These are phyloP conservation scores for Catagonus wagneri DNA, from an alignment of 2,113 vertebrate genomes.

Conservation along the genomic window DNA sequence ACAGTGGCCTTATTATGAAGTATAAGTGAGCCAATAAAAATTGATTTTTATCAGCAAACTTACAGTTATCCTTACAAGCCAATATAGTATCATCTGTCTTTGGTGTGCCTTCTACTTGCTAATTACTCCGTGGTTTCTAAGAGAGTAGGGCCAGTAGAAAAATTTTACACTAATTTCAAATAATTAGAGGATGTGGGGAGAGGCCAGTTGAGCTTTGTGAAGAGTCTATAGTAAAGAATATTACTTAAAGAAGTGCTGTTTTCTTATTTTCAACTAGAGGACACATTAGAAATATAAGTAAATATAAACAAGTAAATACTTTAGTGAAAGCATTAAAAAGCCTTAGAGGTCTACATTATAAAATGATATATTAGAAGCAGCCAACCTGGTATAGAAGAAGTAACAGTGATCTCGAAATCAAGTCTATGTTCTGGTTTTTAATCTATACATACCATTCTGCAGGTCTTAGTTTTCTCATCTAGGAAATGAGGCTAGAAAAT, in stretches of 20 bases:
- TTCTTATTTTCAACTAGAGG: constrained; percentile 47
- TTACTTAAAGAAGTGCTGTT: neutral
- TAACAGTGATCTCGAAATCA: neutral
- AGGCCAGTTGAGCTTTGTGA: neutral
- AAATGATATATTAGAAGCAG: constrained; percentile 28
- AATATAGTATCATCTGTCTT: constrained; percentile 57
- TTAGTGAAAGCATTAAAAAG: neutral
- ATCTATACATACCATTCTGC: neutral
- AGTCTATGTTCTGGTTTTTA: neutral
- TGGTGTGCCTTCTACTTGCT: constrained; percentile 58
- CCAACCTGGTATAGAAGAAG: neutral
- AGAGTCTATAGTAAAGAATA: neutral
- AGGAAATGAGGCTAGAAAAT: constrained; percentile 38
- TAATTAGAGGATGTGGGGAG: constrained; percentile 44
- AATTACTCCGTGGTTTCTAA: constrained; percentile 65
- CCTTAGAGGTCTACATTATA: neutral
- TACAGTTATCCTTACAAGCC: constrained; percentile 74
- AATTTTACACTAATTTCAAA: constrained; percentile 37
- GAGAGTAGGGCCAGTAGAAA: neutral
- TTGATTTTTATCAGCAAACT: constrained; percentile 77
- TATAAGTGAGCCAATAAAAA: constrained; percentile 74
- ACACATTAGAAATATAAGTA: constrained; percentile 37
- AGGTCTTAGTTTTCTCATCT: neutral
- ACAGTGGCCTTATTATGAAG: constrained; percentile 72
- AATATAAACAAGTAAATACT: constrained; percentile 23